A percentile compares a stretch with the other conserved stretches of the same genome.
Evolutionary conservation across 2,797 vertebrate species (phyloP).

Genomic region (Artibeus lituratus): DNA sequence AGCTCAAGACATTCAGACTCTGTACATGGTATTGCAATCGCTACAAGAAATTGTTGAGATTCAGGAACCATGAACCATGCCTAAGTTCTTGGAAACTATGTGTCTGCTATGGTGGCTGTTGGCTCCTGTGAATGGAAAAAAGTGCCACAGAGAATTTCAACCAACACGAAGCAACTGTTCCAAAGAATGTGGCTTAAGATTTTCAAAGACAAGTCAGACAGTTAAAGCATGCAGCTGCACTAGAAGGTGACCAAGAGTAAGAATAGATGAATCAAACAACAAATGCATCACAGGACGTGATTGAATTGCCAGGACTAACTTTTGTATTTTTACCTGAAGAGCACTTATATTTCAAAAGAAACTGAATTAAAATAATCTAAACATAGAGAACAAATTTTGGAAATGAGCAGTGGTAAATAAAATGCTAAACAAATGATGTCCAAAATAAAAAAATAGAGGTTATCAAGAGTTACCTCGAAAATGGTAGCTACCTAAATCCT

Average conservation of each 20-base stretch:
- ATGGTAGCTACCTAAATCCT: conserved; percentile 60
- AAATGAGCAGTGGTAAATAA: background rate
- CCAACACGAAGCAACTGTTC: conserved; percentile 84
- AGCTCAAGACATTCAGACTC: conserved; percentile 58
- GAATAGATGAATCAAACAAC: conserved; percentile 56
- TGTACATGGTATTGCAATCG: conserved; percentile 65
- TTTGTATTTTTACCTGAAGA: conserved; percentile 58
- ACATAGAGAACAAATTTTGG: conserved; percentile 23
- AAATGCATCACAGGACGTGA: conserved; percentile 43
- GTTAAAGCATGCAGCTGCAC: conserved; percentile 80
- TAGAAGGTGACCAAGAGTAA: conserved; percentile 67
- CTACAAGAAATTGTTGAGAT: conserved; percentile 82
- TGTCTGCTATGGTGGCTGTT: conserved; percentile 75
- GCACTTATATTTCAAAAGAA: conserved; percentile 42
- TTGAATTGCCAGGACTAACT: background rate
- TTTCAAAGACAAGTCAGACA: conserved; percentile 81
- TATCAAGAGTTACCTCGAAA: conserved; percentile 51
- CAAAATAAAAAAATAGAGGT: conserved; percentile 32
- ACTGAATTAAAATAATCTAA: background rate
- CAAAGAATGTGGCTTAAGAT: conserved; percentile 83
- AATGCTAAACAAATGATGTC: background rate
- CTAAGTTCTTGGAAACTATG: conserved; percentile 84
- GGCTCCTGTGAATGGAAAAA: conserved; percentile 81
- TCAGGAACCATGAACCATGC: conserved; percentile 79
- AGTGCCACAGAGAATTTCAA: conserved; percentile 79